Percentiles rank a stretch among this genome's conserved stretches.
These are phyloP conservation scores for Eupithecia dodoneata DNA, from an alignment of 2,888 invertebrate genomes.

Conservation along the genomic window DNA sequence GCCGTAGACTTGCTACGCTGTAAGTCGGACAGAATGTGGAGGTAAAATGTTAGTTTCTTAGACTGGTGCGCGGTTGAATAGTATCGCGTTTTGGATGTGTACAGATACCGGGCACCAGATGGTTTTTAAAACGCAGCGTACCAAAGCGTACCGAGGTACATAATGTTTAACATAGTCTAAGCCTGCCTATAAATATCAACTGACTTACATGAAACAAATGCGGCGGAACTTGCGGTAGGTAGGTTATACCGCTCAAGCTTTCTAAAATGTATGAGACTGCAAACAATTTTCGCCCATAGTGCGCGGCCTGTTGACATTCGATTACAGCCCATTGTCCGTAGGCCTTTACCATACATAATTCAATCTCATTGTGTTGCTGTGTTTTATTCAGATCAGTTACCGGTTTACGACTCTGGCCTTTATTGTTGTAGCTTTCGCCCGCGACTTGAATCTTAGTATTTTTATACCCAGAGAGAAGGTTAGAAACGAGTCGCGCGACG, in stretches of 20 bases:
- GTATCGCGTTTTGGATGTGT: neutral
- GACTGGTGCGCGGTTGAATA: too few species aligned
- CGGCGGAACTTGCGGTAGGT: neutral
- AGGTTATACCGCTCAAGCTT: neutral
- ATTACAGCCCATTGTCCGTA: constrained; percentile 48
- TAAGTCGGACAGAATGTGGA: neutral
- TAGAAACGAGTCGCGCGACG: too few species aligned
- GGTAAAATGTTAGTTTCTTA: too few species aligned
- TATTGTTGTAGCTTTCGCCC: neutral
- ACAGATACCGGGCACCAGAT: neutral
- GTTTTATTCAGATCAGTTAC: constrained; percentile 48
- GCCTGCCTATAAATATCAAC: neutral
- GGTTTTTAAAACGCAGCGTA: neutral
- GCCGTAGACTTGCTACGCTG: neutral
- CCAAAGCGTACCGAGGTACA: neutral
- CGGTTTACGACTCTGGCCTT: constrained; percentile 27
- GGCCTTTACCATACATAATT: constrained; percentile 46
- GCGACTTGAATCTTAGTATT: neutral
- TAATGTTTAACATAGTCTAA: neutral
- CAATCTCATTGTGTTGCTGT: constrained; percentile 48
- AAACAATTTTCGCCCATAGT: constrained; percentile 15
- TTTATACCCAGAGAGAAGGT: neutral
- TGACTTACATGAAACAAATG: constrained; percentile 10
- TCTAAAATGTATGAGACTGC: constrained; percentile 19
- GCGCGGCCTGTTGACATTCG: constrained; percentile 53